A percentile compares a stretch with the other conserved stretches of the same genome.
Conservation (phyloP, 2,113 vertebrate species). For the Tamias sibiricus region DNA sequence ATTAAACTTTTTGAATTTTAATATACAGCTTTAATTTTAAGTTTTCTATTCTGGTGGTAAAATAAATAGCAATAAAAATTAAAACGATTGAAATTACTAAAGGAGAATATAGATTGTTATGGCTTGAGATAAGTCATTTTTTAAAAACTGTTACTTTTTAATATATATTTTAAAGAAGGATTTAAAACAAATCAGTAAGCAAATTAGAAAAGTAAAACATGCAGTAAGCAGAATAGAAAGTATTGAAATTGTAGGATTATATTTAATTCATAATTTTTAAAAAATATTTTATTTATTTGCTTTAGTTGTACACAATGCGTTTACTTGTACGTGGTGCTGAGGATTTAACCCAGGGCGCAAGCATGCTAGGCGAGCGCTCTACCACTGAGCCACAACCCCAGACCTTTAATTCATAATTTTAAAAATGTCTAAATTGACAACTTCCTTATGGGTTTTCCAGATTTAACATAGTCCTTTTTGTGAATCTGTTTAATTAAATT, state of each 20-base stretch:
- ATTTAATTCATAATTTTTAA: background rate
- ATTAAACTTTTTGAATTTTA: constrained; percentile 11
- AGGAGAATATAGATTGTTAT: background rate
- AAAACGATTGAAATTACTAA: background rate
- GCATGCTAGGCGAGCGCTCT: too few relatives aligned
- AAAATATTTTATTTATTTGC: too few relatives aligned
- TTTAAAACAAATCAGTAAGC: background rate
- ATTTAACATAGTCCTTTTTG: background rate
- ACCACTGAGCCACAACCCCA: too few relatives aligned
- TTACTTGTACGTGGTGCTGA: too few relatives aligned
- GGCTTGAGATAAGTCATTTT: background rate
- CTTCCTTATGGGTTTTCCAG: constrained; percentile 28
- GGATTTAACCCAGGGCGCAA: too few relatives aligned
- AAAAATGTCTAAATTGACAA: background rate
- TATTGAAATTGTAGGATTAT: background rate
- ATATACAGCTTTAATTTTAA: background rate
- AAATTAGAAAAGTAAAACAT: constrained; percentile 10
- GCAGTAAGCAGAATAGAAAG: background rate
- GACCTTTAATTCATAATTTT: background rate
- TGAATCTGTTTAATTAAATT: background rate
- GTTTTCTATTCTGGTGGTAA: constrained; percentile 1
- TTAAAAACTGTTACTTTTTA: background rate
- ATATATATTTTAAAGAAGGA: background rate
- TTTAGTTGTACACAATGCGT: too few relatives aligned
- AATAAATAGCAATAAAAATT: background rate